Evolutionary conservation across 2,888 invertebrate species (phyloP), one percentile per base, ranked within the genome.

Genomic region (Mamestra brassicae): DNA sequence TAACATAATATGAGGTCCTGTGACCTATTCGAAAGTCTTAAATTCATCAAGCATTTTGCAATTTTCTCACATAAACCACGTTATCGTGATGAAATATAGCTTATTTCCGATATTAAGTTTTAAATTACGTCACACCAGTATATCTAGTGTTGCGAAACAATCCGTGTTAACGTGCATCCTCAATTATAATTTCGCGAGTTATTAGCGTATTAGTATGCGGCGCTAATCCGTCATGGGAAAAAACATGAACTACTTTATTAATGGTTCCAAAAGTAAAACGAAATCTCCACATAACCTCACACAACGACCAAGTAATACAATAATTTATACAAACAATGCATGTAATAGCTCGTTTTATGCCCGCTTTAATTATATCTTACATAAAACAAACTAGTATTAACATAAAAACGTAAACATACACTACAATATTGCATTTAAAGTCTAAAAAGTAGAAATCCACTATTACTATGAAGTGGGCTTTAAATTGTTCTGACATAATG

Each of bases 301-400:
- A 57, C 64, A 68, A 54, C 52, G 15, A 58, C 50, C 47, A 57
- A 45, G 34, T 34, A 38, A 42, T 64, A 36, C 13, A 57, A 54
- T 64, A 38, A 83, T 64, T 15, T 52, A 68, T 65, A 54, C 64
- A 47, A 7, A 65, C 52, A 67, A 61, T 65, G 17, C 6, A 36
- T 64, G 26, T 54, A 65, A 50, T 65, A 36, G 65, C 36, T 69
- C 47, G 54, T 65, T 70, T 80, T 62, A 57, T 80, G 4, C n/a
- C 15, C 26, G 58, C 5, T 58, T 65, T 54, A 68, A 83, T 80
- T 65, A 80, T 54, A 61, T 65, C 60, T 68, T 81, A 85, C 81
- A 71, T 85, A 81, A 81, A 76, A 68, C 52, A 75, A 84, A 81
- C 81, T 71, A 70, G 70, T 75, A 81, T 80, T 81, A 61, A 63